phyloP scores from a whole-genome alignment of 2,888 invertebrate species.

The Hoplodrina blanda region DNA sequence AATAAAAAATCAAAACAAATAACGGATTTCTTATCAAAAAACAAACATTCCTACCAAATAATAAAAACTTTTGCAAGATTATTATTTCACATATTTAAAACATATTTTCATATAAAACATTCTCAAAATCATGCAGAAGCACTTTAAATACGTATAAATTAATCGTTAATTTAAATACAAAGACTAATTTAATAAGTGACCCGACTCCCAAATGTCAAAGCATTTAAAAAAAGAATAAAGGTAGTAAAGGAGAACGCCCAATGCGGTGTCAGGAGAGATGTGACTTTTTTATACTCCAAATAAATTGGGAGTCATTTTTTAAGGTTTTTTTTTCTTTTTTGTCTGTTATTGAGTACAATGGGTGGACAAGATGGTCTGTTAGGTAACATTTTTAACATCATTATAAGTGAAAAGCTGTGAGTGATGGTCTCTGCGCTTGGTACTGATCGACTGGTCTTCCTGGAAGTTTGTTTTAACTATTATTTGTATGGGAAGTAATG shows the following conservation, averaged over 20 bases:
- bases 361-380: constrained; percentile 89
- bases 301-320: constrained; percentile 90
- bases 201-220: constrained; percentile 88
- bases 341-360: constrained; percentile 88
- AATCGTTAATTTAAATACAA: constrained; percentile 90
- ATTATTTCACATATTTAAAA: neutral
- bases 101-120: constrained; percentile 4
- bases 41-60: no score
- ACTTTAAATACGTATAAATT: constrained; percentile 78
- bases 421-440: constrained; percentile 77
- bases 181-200: constrained; percentile 90
- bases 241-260: constrained; percentile 82
- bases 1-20: no score
- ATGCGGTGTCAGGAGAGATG: constrained; percentile 87
- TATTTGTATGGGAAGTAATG: constrained; percentile 29
- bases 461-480: constrained; percentile 47
- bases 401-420: constrained; percentile 89
- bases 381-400: constrained; percentile 90
- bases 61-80: no score
- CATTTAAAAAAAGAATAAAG: constrained; percentile 83
- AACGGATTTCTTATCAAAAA: no score
- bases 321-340: constrained; percentile 79
- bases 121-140: constrained; percentile 69
- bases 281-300: constrained; percentile 86
- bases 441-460: constrained; percentile 53